A percentile compares a stretch with the other conserved stretches of the same genome.
phyloP scores from a whole-genome alignment of 2,888 invertebrate genomes.

The Drosophila neonasuta region DNA sequence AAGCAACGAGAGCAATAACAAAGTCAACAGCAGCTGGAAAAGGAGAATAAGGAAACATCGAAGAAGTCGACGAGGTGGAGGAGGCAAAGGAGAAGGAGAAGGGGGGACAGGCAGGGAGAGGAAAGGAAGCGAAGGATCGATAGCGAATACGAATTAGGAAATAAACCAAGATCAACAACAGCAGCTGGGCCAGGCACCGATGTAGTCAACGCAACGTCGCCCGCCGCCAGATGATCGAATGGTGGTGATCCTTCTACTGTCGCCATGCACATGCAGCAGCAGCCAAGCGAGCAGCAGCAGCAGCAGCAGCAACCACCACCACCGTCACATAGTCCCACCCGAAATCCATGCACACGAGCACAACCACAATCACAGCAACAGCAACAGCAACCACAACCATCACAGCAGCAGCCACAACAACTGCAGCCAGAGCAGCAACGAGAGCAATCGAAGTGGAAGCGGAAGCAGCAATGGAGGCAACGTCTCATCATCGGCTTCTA shows the following conservation, averaged over 20 bases:
- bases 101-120: neutral
- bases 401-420: slow-evolving; percentile 12
- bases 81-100: neutral
- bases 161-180: neutral
- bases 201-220: slow-evolving; percentile 58
- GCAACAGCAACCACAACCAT: slow-evolving; percentile 15
- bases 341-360: slow-evolving; percentile 19
- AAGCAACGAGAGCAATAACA: slow-evolving; percentile 13
- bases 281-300: slow-evolving; percentile 63
- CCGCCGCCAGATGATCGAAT: slow-evolving; percentile 82
- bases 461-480: slow-evolving; percentile 63
- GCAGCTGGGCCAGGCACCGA: slow-evolving; percentile 36
- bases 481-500: slow-evolving; percentile 78
- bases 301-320: slow-evolving; percentile 38
- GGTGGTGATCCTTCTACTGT: slow-evolving; percentile 83
- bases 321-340: slow-evolving; percentile 17
- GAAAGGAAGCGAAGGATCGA: neutral
- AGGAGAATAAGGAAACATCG: too few species aligned
- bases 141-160: too few species aligned
- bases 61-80: neutral
- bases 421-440: slow-evolving; percentile 22
- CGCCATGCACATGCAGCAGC: slow-evolving; percentile 80
- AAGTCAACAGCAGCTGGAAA: neutral
- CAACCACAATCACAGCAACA: slow-evolving; percentile 23
- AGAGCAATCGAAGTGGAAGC: neutral